Evolutionary conservation across 2,113 vertebrate species (phyloP).

Genomic region (Rhinichthys klamathensis): DNA sequence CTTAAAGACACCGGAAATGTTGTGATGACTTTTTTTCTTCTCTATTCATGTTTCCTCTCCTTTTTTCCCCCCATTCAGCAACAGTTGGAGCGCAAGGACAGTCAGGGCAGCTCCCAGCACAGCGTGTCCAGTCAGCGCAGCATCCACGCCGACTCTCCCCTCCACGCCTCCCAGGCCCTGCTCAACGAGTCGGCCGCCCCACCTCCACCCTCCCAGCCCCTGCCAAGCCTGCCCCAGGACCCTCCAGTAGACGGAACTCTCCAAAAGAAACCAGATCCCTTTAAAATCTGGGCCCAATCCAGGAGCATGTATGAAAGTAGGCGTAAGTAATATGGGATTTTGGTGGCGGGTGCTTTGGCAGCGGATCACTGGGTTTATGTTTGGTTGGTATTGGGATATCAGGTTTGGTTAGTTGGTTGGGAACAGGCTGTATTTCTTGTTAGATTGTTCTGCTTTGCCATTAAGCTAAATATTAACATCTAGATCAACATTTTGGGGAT

Average conservation of each 20-base stretch:
- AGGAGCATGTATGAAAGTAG: conserved; percentile 99
- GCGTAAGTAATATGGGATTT: conserved; percentile 89
- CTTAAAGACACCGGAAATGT: neutral
- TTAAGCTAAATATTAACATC: neutral
- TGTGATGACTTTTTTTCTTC: neutral
- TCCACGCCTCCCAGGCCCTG: conserved; percentile 81
- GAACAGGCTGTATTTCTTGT: neutral
- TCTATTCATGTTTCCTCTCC: conserved; percentile 33
- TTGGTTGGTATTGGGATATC: conserved; percentile 10
- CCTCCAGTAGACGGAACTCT: conserved; percentile 83
- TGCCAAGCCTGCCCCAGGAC: conserved; percentile 79
- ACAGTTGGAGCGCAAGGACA: conserved; percentile 97
- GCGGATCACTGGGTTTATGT: conserved; percentile 50
- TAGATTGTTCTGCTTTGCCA: neutral
- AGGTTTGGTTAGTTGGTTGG: neutral
- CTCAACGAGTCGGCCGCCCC: conserved; percentile 74
- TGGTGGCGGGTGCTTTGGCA: conserved; percentile 71
- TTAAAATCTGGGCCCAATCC: conserved; percentile 99
- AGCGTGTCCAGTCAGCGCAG: conserved; percentile 95
- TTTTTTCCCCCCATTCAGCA: conserved; percentile 77
- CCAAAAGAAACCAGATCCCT: conserved; percentile 97
- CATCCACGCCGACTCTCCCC: conserved; percentile 87
- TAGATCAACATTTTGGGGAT: neutral
- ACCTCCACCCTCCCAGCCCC: conserved; percentile 74
- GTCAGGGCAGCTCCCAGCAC: conserved; percentile 96